Evolutionary conservation across 2,888 invertebrate genomes (phyloP).

Genomic region (Lissonota sp.): DNA sequence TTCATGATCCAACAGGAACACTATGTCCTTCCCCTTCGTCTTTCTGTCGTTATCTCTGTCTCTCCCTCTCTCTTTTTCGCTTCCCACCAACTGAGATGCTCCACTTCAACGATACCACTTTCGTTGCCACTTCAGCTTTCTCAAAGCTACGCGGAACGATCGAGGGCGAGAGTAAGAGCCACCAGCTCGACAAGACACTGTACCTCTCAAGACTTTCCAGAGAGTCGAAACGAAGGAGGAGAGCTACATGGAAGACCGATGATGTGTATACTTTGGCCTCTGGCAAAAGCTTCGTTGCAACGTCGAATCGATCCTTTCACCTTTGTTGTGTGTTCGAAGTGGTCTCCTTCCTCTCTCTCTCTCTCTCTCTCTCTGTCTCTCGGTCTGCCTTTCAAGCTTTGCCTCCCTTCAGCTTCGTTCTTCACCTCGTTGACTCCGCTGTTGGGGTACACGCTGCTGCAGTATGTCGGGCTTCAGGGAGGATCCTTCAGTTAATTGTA

Average conservation of each 20-base stretch:
- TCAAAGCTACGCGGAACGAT: conserved; percentile 36
- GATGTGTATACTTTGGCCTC: conserved; percentile 50
- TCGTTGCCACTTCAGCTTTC: conserved; percentile 25
- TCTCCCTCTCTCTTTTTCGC: conserved; percentile 20
- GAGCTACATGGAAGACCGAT: conserved; percentile 10
- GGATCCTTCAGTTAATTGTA: conserved; percentile 63
- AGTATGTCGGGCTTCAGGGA: conserved; percentile 14
- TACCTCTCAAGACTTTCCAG: conserved; percentile 41
- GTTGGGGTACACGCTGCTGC: conserved; percentile 12
- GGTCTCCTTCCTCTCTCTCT: conserved; percentile 16
- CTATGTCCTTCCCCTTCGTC: neutral
- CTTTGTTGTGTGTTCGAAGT: conserved; percentile 4
- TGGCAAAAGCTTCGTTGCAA: conserved; percentile 24
- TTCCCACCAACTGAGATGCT: conserved; percentile 19
- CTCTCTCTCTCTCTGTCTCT: conserved; percentile 20
- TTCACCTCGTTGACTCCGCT: conserved; percentile 33
- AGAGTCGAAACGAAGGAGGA: conserved; percentile 27
- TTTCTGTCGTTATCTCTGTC: neutral
- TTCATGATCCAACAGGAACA: conserved; percentile 19
- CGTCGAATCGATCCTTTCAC: conserved; percentile 38
- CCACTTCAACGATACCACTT: conserved; percentile 39
- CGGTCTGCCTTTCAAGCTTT: neutral
- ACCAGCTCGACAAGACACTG: conserved; percentile 39
- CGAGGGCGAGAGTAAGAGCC: conserved; percentile 31
- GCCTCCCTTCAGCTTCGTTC: neutral